Evolutionary conservation across 35 echinoderm and acorn worm genomes (phyloP).

Genomic region (Diadema setosum): DNA sequence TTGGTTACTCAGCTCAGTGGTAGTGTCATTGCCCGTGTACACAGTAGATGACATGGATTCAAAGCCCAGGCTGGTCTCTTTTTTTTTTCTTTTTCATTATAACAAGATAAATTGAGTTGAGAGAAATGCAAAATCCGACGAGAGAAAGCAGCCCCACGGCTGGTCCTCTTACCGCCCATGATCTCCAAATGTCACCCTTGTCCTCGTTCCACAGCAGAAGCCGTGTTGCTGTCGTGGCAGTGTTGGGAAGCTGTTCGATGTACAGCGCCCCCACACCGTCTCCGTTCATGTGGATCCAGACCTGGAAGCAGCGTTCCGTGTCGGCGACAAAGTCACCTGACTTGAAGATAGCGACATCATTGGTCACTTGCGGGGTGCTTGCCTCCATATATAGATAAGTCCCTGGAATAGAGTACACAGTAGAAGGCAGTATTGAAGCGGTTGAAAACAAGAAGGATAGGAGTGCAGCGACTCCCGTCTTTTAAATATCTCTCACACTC

Average conservation of each 20-base stretch:
- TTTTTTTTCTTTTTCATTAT: no score
- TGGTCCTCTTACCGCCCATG: conserved; percentile 28
- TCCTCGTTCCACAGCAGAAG: conserved; percentile 8
- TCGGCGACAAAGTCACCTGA: conserved; percentile 59
- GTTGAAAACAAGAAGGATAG: neutral
- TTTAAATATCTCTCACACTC: no score
- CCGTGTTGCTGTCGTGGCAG: neutral
- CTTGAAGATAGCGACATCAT: conserved; percentile 38
- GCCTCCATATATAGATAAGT: conserved; percentile 72
- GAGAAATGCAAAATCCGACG: no score
- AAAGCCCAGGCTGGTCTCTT: no score
- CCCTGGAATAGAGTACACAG: neutral
- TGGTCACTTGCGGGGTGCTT: conserved; percentile 35
- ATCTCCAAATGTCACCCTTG: conserved; percentile 67
- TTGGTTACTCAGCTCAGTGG: no score
- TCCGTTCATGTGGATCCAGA: conserved; percentile 95
- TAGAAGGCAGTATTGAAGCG: neutral
- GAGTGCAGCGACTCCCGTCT: no score
- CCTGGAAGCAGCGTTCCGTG: conserved; percentile 53
- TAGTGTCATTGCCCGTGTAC: no score
- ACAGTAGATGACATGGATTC: no score
- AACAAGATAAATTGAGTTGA: no score
- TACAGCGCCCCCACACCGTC: conserved; percentile 32
- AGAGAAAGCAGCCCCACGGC: no score
- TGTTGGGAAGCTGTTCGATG: conserved; percentile 23